Base-by-base conservation (phyloP, 2,797 vertebrate species). In the Cirrhinus molitorella region DNA sequence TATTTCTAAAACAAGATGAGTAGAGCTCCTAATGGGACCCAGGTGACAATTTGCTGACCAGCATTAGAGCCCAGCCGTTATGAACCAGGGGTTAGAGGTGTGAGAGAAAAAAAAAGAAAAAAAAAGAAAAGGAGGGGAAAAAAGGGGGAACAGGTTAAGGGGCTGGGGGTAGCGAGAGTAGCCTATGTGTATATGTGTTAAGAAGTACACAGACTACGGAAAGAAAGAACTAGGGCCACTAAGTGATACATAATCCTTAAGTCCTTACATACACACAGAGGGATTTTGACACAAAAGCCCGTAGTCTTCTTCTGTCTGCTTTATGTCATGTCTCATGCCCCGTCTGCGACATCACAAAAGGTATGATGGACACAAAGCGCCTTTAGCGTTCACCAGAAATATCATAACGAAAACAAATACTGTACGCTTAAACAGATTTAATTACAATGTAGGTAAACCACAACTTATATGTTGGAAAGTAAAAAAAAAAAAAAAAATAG, bases 41-140 rank as follows among this genome's bases (percentile, higher is more conserved):
- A 94, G 93, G 94, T 95, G 94, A 94, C 93, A 92, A 93, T 93
- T 91, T 93, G 92, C 93, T 93, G 92, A 94, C 93, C 93, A 93
- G 88, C 91, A 91, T 83, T 90, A 91, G 89, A 91, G 91, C 91
- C 92, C 90, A 91, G 90, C 91, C 89, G 93, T 93, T 92, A 93
- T 90, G 91, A 89, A 72, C 85, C 89, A 82, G 87, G 87, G 86
- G 85, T 81, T 81, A 85, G 61, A 88, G 85, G 84, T 80, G 61
- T 34, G 77, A 75, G 17, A 76, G 55, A 55, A 40, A 21, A 6
- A 34, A 1, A 19, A 31, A 13, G 40, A 43, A 3, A 34, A 37
- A 14, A 17, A 45, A 40, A 5, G 9, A 73, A 23, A 17, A 47
- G 43, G 51, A 79, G 34, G 74, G 43, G 28, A 21, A 19, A n/a